Evolutionary conservation across 2,797 vertebrate species (phyloP), one percentile per base, ranked within the genome.

Genomic region (Hippopotamyrus pictus): DNA sequence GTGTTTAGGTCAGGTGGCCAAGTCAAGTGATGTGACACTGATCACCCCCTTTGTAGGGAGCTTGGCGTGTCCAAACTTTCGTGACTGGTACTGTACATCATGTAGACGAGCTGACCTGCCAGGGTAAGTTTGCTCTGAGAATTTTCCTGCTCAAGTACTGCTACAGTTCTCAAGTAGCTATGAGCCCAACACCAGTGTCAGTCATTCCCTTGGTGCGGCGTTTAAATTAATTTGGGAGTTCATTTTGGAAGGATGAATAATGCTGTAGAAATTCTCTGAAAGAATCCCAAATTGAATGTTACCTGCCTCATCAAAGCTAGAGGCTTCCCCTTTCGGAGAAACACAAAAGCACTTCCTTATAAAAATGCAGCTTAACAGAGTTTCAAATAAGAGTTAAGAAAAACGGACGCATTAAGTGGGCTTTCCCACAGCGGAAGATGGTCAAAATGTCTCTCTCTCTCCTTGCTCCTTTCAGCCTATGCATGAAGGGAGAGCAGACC

Each of bases 401-500:
- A 89, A 92, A 94, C 94, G 91, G 92, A 41, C 12, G 93, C 92
- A 94, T 94, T 92, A 93, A 94, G 93, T 93, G 93, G 94, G 93
- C 94, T 93, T 92, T 89, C 90, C 93, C 93, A 90, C 91, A 93
- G 93, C 91, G 92, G 53, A 73, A 86, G 17, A 88, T 19, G 65
- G 33, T 53, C 50, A 84, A 88, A 89, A 86, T 59, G 59, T 41
- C 50, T 29, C n/a, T 17, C 50, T 53, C 33, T 25, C 48, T 2
- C 1, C 6, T 17, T 54, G 50, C n/a, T 53, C 92, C 92, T 92
- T 93, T 94, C 92, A 93, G 92, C 93, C 93, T 92, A 92, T 92
- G 94, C 93, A 88, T 93, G 89, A 93, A 93, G 93, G 93, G 93
- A 95, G 93, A 92, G 94, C 92, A 94, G 92, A 93, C 93, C 93